Conservation (phyloP, 2,113 vertebrate genomes). For the Empidonax alnorum region DNA sequence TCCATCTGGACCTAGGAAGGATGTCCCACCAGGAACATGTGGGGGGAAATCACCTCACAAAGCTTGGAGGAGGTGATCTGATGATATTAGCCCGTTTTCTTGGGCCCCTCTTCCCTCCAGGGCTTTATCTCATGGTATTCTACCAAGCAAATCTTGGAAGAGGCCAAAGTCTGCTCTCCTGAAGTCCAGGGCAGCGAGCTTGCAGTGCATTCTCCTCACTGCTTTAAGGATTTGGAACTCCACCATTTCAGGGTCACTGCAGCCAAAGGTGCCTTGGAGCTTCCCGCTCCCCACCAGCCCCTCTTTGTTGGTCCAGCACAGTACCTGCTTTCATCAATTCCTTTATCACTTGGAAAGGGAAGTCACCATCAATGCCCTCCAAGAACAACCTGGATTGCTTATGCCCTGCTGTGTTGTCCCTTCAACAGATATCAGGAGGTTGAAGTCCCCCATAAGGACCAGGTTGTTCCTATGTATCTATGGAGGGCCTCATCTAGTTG, state of each 20-base stretch:
- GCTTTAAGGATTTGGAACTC: not conserved
- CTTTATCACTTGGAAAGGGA: not conserved
- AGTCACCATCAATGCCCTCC: not conserved
- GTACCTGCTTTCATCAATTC: not conserved
- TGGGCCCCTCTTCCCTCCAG: not conserved
- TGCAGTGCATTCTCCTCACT: rapidly evolving
- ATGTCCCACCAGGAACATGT: not conserved
- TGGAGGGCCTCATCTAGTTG: not conserved
- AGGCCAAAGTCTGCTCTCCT: not conserved
- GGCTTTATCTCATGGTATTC: not conserved
- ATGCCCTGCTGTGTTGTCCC: not conserved
- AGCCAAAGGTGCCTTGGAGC: not conserved
- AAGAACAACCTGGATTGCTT: not conserved
- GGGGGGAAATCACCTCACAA: not conserved
- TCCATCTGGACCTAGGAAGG: not conserved
- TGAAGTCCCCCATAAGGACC: not conserved
- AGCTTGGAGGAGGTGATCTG: not conserved
- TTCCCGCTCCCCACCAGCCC: no score
- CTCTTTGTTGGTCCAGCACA: not conserved
- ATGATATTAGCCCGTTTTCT: not conserved
- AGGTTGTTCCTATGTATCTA: no score
- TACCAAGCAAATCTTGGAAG: not conserved
- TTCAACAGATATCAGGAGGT: rapidly evolving
- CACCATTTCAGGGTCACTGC: not conserved
- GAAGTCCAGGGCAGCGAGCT: rapidly evolving